phyloP scores from a whole-genome alignment of 2,113 vertebrate species.

The Porphyrio hochstetteri region DNA sequence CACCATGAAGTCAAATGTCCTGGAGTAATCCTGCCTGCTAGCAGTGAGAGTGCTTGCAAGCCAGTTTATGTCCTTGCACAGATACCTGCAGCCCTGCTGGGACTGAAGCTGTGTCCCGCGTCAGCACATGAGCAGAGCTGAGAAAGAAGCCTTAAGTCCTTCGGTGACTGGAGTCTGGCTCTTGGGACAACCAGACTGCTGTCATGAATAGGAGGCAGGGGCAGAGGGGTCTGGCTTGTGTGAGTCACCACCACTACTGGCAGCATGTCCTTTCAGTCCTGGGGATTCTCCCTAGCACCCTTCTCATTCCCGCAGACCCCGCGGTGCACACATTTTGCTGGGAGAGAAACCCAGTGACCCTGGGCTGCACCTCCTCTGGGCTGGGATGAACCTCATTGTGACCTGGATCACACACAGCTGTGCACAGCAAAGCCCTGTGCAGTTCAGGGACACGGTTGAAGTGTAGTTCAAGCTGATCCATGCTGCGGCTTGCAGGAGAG shows the following conservation, averaged over 20 bases:
- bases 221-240: background rate
- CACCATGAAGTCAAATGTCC: background rate
- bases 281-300: background rate
- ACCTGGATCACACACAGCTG: background rate
- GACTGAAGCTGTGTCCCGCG: background rate
- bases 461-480: background rate
- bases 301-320: background rate
- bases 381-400: background rate
- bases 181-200: background rate
- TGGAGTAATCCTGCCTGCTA: slow-evolving; percentile 8
- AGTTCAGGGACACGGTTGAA: background rate
- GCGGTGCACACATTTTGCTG: background rate
- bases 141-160: background rate
- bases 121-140: background rate
- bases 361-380: background rate
- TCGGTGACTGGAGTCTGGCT: background rate
- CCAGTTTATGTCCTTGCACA: background rate
- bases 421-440: background rate
- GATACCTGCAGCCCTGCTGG: background rate
- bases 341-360: background rate
- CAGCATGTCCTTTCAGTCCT: fast-evolving
- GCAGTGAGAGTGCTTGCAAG: background rate
- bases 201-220: background rate
- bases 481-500: background rate
- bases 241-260: background rate